Evolutionary conservation across 2,797 vertebrate genomes (phyloP).

Genomic region (Sebastes taczanowskii): DNA sequence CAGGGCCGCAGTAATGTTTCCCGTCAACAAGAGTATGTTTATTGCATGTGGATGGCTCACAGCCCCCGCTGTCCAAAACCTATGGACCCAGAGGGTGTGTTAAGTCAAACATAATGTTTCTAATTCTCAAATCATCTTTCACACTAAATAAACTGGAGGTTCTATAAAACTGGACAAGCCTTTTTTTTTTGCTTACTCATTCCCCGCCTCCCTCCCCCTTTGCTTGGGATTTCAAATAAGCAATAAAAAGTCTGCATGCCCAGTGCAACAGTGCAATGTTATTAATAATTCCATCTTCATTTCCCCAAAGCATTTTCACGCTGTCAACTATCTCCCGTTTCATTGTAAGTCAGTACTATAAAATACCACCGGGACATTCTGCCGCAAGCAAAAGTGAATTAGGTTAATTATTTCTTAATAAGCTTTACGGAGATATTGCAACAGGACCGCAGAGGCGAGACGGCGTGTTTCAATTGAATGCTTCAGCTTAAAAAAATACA

Average conservation of each 20-base stretch:
- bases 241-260: slow-evolving; percentile 1
- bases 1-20: not conserved
- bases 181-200: not conserved
- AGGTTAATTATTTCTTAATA: slow-evolving; percentile 76
- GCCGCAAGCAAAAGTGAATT: slow-evolving; percentile 63
- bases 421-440: slow-evolving; percentile 59
- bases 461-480: slow-evolving; percentile 44
- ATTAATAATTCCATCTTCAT: slow-evolving; percentile 60
- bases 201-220: not conserved
- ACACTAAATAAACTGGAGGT: not conserved
- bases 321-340: slow-evolving; percentile 52
- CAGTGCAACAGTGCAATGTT: slow-evolving; percentile 35
- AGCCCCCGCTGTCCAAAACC: not conserved
- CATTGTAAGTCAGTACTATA: slow-evolving; percentile 43
- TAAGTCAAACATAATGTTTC: not conserved
- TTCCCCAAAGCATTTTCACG: slow-evolving; percentile 63
- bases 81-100: not conserved
- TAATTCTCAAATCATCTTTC: not conserved
- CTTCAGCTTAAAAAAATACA: slow-evolving; percentile 16
- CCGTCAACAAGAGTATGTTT: not conserved
- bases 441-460: slow-evolving; percentile 24
- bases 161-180: not conserved
- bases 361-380: slow-evolving; percentile 45
- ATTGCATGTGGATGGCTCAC: not conserved
- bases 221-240: slow-evolving; percentile 21